Percentiles rank a stretch among this genome's conserved stretches.
Conservation (phyloP, 1,140 invertebrate species). For the Anadara kagoshimensis region DNA sequence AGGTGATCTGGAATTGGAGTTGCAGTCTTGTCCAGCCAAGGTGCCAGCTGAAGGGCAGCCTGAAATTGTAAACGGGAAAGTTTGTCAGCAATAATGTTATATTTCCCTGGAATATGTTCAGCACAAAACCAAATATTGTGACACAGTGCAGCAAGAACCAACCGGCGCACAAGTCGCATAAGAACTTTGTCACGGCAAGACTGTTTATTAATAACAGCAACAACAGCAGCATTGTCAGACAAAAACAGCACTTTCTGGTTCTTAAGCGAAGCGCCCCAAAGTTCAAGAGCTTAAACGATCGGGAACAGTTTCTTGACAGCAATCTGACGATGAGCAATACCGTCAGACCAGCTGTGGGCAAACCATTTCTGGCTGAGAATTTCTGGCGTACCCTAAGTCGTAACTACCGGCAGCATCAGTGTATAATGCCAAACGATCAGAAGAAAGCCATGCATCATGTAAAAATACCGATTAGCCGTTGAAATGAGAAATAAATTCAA, state of each 20-base stretch:
- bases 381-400: constrained; percentile 12
- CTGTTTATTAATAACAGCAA: constrained; percentile 43
- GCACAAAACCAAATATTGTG: constrained; percentile 36
- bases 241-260: constrained; percentile 45
- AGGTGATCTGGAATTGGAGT: background rate
- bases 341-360: background rate
- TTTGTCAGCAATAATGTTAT: constrained; percentile 31
- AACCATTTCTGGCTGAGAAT: constrained; percentile 20
- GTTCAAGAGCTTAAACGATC: constrained; percentile 27
- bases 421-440: constrained; percentile 9
- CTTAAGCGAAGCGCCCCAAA: constrained; percentile 27
- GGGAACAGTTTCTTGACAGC: constrained; percentile 22
- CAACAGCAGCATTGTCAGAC: constrained; percentile 47
- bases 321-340: background rate
- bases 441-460: too few relatives aligned
- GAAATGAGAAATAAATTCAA: too few relatives aligned
- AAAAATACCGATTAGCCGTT: too few relatives aligned
- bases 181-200: constrained; percentile 27
- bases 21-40: constrained; percentile 21
- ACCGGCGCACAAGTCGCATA: constrained; percentile 37
- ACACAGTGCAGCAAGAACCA: constrained; percentile 28
- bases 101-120: constrained; percentile 34
- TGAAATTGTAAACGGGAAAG: constrained; percentile 46
- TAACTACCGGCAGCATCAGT: constrained; percentile 22
- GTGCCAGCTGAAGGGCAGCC: constrained; percentile 10